Evolutionary conservation across 2,113 vertebrate species (phyloP).

Genomic region (Grantiella picta): DNA sequence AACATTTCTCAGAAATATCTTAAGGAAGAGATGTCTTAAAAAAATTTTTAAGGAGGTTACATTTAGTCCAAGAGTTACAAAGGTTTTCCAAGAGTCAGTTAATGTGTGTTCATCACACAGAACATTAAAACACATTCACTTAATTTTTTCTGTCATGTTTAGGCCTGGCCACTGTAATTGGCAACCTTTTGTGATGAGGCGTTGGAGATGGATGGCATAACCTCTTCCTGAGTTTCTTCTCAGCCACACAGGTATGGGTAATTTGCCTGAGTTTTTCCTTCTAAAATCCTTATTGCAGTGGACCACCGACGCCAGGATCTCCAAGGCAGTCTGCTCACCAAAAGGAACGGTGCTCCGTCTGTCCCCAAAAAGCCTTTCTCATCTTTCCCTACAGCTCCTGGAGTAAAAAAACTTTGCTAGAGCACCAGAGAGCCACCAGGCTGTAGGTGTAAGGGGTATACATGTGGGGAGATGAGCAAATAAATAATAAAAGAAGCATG

Average conservation of each 20-base stretch:
- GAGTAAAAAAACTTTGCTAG: background rate
- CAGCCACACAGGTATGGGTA: background rate
- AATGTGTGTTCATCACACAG: background rate
- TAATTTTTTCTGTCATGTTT: background rate
- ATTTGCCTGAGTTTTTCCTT: background rate
- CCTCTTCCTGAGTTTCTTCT: background rate
- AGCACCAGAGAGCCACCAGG: background rate
- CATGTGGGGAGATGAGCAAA: background rate
- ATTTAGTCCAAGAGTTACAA: background rate
- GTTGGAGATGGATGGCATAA: background rate
- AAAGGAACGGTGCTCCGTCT: background rate
- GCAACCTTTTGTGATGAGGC: background rate
- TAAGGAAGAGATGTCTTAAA: background rate
- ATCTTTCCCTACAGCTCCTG: background rate
- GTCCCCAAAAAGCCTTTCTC: background rate
- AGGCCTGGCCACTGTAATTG: background rate
- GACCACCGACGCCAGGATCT: background rate
- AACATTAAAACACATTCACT: background rate
- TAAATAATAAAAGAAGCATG: background rate
- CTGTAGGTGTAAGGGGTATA: rapidly evolving
- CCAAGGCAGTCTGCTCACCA: background rate
- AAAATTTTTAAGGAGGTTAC: rapidly evolving
- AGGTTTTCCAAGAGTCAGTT: background rate
- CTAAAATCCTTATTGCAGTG: background rate
- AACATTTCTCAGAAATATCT: background rate